Evolutionary conservation across 30 jellyfish, hydroid and myxozoan species (phyloP).

Genomic region (Cassiopea xamachana): DNA sequence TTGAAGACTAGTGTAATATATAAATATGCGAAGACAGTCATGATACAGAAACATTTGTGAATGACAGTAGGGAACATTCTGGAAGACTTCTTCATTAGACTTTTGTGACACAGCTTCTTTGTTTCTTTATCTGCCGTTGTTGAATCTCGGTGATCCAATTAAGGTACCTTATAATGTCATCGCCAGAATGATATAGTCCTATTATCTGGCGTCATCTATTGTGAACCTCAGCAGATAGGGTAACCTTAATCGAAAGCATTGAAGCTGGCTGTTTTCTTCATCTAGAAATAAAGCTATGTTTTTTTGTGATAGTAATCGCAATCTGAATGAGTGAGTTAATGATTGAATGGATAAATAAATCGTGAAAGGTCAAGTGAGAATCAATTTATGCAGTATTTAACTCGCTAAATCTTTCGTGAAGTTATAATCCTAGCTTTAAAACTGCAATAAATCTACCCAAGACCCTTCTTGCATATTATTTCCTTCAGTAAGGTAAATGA

Average conservation of each 20-base stretch:
- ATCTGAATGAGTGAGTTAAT: not conserved
- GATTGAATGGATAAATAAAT: not conserved
- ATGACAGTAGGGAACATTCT: not conserved
- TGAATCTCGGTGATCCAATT: not conserved
- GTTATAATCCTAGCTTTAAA: no score
- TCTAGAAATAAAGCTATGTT: not conserved
- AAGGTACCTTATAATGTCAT: not conserved
- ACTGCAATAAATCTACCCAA: no score
- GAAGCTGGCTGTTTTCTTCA: not conserved
- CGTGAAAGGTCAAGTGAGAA: not conserved
- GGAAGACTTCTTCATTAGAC: not conserved
- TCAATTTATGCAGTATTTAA: no score
- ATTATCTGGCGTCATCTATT: not conserved
- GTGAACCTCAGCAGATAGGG: not conserved
- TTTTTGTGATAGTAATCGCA: not conserved
- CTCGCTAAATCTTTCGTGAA: no score
- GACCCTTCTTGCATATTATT: no score
- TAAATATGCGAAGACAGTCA: no score
- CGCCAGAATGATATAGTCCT: not conserved
- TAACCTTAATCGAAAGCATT: not conserved
- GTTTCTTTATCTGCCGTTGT: not conserved
- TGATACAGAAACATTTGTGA: no score
- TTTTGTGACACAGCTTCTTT: not conserved
- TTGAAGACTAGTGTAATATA: no score
- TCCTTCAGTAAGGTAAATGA: no score